Percentiles rank a stretch among this genome's conserved stretches.
Conservation (phyloP, 2,888 invertebrate genomes). For the Drosophila incognita region DNA sequence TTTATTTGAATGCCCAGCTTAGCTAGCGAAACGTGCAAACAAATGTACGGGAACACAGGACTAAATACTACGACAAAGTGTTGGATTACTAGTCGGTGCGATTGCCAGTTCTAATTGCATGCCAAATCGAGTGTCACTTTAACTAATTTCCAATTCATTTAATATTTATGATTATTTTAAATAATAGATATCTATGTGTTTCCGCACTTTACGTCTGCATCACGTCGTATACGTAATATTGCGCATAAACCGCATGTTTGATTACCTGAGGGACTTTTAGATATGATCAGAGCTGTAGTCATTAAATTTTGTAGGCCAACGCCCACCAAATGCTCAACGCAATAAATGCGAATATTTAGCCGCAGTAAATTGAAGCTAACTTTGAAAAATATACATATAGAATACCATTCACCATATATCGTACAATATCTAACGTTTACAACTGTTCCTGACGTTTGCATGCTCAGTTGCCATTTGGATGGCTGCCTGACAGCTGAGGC, state of each 20-base stretch:
- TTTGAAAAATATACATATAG: conserved; percentile 8
- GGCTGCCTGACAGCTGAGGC: conserved; percentile 66
- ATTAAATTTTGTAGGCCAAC: conserved; percentile 38
- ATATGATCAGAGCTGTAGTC: conserved; percentile 36
- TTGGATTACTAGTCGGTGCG: conserved; percentile 21
- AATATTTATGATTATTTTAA: background rate
- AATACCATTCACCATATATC: conserved; percentile 22
- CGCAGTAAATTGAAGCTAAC: conserved; percentile 17
- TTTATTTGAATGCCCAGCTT: conserved; percentile 33
- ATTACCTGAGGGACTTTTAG: conserved; percentile 10
- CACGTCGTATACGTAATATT: conserved; percentile 35
- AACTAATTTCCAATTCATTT: background rate
- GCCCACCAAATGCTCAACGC: conserved; percentile 34
- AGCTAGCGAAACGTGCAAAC: conserved; percentile 27
- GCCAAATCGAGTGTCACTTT: background rate
- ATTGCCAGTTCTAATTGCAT: conserved; percentile 14
- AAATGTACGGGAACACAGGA: conserved; percentile 38
- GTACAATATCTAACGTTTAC: conserved; percentile 59
- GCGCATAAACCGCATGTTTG: conserved; percentile 31
- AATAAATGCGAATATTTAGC: conserved; percentile 31
- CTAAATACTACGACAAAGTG: conserved; percentile 46
- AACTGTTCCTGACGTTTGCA: conserved; percentile 77
- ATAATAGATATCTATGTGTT: background rate
- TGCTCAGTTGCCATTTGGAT: conserved; percentile 78
- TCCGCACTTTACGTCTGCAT: background rate